phyloP scores from a whole-genome alignment of 1,140 invertebrate genomes.

The Drosophila cardini region DNA sequence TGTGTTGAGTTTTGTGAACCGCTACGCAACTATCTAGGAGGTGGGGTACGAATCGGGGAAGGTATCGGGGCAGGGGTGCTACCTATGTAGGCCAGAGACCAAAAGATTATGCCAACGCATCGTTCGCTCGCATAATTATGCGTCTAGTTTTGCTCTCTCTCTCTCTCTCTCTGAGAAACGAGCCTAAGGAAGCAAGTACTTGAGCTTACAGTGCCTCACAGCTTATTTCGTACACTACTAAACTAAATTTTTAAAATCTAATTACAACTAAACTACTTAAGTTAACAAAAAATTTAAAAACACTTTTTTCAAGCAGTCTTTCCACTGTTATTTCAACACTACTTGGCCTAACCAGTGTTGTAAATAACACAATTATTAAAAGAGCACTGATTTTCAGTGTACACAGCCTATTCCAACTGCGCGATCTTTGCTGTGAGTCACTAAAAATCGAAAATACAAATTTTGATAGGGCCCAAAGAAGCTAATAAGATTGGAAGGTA shows the following conservation, averaged over 20 bases:
- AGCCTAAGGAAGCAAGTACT: constrained; percentile 24
- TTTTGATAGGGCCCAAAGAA: background rate
- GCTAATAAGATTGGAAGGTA: constrained; percentile 9
- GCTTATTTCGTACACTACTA: no score
- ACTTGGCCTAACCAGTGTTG: no score
- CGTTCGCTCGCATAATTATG: constrained; percentile 46
- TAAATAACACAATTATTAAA: no score
- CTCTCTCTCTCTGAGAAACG: background rate
- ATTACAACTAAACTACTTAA: no score
- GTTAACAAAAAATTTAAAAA: no score
- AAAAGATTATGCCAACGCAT: constrained; percentile 52
- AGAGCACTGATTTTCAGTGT: no score
- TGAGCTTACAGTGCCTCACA: no score
- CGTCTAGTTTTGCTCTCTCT: constrained; percentile 1
- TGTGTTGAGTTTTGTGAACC: constrained; percentile 57
- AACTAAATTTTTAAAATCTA: no score
- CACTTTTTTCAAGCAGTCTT: no score
- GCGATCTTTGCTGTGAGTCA: no score
- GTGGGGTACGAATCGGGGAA: background rate
- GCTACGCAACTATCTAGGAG: constrained; percentile 11
- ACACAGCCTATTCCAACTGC: no score
- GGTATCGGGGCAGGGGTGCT: background rate
- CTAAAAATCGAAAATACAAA: background rate
- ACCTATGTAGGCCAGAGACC: constrained; percentile 29
- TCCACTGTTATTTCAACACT: no score